Percentiles rank a stretch among this genome's conserved stretches.
These are phyloP conservation scores for Drosophila setifemur DNA, from an alignment of 1,140 invertebrate genomes.

Conservation along the genomic window DNA sequence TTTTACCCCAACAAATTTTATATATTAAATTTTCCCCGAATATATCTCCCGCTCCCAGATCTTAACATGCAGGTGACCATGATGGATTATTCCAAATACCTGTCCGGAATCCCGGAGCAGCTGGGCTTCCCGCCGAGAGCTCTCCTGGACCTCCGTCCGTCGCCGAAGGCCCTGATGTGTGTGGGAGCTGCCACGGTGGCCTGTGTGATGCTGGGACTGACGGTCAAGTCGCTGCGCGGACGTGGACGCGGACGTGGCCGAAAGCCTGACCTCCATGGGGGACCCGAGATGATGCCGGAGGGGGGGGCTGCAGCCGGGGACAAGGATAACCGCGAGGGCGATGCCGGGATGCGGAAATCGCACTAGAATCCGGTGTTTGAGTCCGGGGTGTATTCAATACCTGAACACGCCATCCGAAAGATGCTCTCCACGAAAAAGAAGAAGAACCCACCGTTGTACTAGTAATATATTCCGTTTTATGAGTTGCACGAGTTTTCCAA, in stretches of 20 bases:
- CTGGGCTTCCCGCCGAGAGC: not conserved
- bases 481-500: not conserved
- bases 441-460: too few relatives aligned
- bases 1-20: too few relatives aligned
- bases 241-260: not conserved
- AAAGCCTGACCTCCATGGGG: not conserved
- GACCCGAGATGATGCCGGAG: not conserved
- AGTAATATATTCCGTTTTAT: too few relatives aligned
- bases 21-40: not conserved
- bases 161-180: constrained; percentile 26
- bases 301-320: too few relatives aligned
- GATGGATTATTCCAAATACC: constrained; percentile 7
- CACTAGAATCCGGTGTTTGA: too few relatives aligned
- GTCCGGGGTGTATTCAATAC: too few relatives aligned
- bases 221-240: constrained; percentile 19
- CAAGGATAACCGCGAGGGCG: too few relatives aligned
- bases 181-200: constrained; percentile 35
- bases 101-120: constrained; percentile 3
- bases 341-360: too few relatives aligned
- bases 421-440: too few relatives aligned
- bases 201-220: constrained; percentile 20
- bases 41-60: not conserved
- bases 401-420: too few relatives aligned
- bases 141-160: constrained; percentile 3
- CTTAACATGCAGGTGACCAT: not conserved